Evolutionary conservation across 2,888 invertebrate genomes (phyloP).

Genomic region (Lepidonotus clava): DNA sequence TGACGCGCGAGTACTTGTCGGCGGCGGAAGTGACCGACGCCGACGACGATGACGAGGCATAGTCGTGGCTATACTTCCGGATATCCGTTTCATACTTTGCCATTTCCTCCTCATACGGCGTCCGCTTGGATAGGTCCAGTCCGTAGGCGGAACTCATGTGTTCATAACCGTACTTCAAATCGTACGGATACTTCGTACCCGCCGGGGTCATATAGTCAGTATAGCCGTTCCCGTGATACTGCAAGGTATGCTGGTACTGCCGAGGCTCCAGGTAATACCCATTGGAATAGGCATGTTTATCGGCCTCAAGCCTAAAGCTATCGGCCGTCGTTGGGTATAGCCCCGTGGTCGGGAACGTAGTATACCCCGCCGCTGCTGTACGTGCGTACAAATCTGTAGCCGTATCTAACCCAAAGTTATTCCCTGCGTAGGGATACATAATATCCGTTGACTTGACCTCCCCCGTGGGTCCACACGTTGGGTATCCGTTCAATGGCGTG

Average conservation of each 20-base stretch:
- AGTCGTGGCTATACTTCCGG: conserved; percentile 73
- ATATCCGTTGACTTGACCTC: conserved; percentile 75
- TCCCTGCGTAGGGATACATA: conserved; percentile 71
- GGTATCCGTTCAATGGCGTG: conserved; percentile 71
- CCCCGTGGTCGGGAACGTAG: conserved; percentile 39
- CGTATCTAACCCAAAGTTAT: conserved; percentile 62
- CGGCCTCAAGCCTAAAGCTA: conserved; percentile 73
- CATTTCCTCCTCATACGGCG: conserved; percentile 74
- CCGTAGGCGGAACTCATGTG: conserved; percentile 68
- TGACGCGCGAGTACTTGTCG: conserved; percentile 69
- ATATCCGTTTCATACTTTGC: conserved; percentile 70
- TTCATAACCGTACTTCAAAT: conserved; percentile 75
- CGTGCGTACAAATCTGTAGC: conserved; percentile 60
- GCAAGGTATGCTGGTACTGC: conserved; percentile 77
- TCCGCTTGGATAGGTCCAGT: conserved; percentile 76
- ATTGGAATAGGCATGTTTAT: conserved; percentile 75
- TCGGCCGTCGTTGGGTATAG: conserved; percentile 67
- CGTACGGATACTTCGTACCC: conserved; percentile 75
- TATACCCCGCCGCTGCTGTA: conserved; percentile 57
- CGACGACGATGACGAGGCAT: conserved; percentile 5
- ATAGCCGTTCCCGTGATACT: conserved; percentile 76
- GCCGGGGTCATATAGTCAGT: conserved; percentile 75
- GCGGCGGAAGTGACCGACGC: not conserved
- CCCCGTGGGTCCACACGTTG: conserved; percentile 62
- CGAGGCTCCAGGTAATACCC: conserved; percentile 77